Evolutionary conservation across 1,140 invertebrate species (phyloP).

Genomic region (Pinna nobilis): DNA sequence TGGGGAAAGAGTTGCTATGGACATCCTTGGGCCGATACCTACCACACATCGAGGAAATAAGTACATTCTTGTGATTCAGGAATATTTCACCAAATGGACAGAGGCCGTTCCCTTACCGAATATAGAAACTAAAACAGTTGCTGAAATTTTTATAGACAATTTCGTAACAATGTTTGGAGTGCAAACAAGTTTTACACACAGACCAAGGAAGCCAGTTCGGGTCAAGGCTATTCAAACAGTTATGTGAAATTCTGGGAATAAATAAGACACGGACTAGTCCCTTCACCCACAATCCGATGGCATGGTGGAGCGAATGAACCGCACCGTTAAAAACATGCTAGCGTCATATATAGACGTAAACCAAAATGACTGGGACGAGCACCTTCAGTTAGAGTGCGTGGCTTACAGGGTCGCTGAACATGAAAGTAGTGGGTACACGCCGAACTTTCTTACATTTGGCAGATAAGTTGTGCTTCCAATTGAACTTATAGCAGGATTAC

Average conservation of each 20-base stretch:
- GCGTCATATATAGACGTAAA: conserved; percentile 16
- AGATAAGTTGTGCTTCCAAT: not conserved
- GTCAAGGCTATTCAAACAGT: conserved; percentile 9
- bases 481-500: no score
- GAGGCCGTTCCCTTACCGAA: conserved; percentile 27
- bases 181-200: not conserved
- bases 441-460: not conserved
- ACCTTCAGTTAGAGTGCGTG: not conserved
- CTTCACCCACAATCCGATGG: conserved; percentile 21
- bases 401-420: conserved; percentile 12
- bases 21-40: conserved; percentile 54
- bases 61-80: conserved; percentile 38
- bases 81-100: conserved; percentile 45
- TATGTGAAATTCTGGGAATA: conserved; percentile 23
- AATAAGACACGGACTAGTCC: conserved; percentile 27
- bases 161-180: conserved; percentile 20
- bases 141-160: conserved; percentile 5
- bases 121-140: conserved; percentile 24
- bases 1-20: conserved; percentile 42
- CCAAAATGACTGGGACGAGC: conserved; percentile 35
- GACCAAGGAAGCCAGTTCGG: conserved; percentile 33
- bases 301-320: conserved; percentile 31
- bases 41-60: conserved; percentile 46
- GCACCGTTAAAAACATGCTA: conserved; percentile 27
- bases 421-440: not conserved